Evolutionary conservation across 2,888 invertebrate genomes (phyloP), one percentile per base, ranked within the genome.

Genomic region (Pristionchus maxplancki): DNA sequence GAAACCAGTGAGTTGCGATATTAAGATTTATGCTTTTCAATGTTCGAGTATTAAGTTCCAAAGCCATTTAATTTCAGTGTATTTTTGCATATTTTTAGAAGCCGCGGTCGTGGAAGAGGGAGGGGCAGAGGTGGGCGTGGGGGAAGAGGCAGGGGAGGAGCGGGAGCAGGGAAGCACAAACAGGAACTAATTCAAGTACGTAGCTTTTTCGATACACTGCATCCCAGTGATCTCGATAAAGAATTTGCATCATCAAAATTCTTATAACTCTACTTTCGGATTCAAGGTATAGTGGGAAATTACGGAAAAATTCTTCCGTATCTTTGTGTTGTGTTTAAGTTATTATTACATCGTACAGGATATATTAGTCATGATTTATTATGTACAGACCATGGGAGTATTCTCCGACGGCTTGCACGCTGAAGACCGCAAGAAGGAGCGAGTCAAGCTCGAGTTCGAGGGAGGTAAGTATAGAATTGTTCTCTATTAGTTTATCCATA

Each of bases 111-210:
- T 62, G 89, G 90, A 40, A 74, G 90, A 28, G 88, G 90, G 11
- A n/a, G 89, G 34, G 67, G 90, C 1, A 88, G 90, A 53, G 48
- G 89, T 37, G 82, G 78, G 13, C 40, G 78, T 40, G 81, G 89
- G 31, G 81, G 89, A 88, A 88, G 89, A 34, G 50, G 88, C 58
- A 89, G 88, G 37, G 62, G 87, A 40, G 87, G 89, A 48, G 89
- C 67, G n/a, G 78, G 88, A 40, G 83, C 74, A n/a, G 85, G 74
- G 24, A 58, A 58, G 17, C 67, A 31, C 24, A 83, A 87, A 67
- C 91, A 88, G 48, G 92, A 89, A 34, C 89, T 92, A 11, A 92
- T 92, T 87, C 91, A 91, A 86, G 90, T 91, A 31, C 4, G 2
- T 34, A 13, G 31, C 31, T 17, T 34, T 67, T 67, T 34, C 64